phyloP scores from a whole-genome alignment of 2,888 invertebrate genomes.

The Plemyria rubiginata region DNA sequence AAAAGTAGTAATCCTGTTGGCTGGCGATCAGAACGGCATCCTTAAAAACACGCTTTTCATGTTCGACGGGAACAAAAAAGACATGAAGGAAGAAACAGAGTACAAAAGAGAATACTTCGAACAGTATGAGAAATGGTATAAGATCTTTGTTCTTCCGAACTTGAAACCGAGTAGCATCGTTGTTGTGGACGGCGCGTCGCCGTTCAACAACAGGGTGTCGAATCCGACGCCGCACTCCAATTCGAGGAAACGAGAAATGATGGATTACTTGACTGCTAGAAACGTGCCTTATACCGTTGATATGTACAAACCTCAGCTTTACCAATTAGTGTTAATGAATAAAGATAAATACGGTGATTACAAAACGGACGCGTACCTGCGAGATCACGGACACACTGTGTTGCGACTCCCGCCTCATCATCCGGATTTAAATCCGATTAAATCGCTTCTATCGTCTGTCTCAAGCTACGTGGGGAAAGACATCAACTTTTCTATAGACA shows the following conservation, averaged over 20 bases:
- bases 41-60: constrained; percentile 46
- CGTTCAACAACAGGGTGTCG: constrained; percentile 47
- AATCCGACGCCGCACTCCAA: constrained; percentile 49
- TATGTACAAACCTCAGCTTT: constrained; percentile 51
- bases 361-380: constrained; percentile 45
- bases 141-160: constrained; percentile 46
- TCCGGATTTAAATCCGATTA: constrained; percentile 48
- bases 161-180: constrained; percentile 50
- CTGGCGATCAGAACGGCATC: constrained; percentile 46
- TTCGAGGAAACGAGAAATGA: constrained; percentile 50
- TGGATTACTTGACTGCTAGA: constrained; percentile 49
- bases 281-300: constrained; percentile 47
- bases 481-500: constrained; percentile 42
- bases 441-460: constrained; percentile 42
- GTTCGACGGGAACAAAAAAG: constrained; percentile 48
- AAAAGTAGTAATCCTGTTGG: constrained; percentile 46
- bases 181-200: constrained; percentile 47
- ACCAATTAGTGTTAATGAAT: constrained; percentile 47
- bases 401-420: constrained; percentile 46
- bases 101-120: constrained; percentile 47
- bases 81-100: constrained; percentile 48
- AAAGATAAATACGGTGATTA: constrained; percentile 50
- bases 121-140: constrained; percentile 51
- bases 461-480: constrained; percentile 47
- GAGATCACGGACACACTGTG: constrained; percentile 47